These are phyloP conservation scores for Tetranychus truncatus DNA, from an alignment of 2,888 invertebrate genomes.

Conservation along the genomic window DNA sequence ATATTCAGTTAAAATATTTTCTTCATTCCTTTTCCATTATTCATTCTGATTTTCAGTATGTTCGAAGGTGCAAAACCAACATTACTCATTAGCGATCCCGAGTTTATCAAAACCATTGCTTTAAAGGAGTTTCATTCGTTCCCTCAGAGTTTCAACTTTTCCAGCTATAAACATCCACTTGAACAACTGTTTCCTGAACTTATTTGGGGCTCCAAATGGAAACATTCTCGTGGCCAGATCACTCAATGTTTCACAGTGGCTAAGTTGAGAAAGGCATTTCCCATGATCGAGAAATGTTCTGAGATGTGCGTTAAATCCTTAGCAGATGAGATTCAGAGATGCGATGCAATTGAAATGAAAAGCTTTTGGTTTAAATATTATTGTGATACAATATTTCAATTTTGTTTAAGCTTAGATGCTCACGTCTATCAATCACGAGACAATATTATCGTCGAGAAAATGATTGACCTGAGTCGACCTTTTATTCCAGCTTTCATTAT, in stretches of 20 bases:
- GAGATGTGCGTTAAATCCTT: background rate
- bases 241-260: background rate
- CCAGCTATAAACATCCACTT: background rate
- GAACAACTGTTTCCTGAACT: background rate
- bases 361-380: background rate
- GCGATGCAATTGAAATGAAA: background rate
- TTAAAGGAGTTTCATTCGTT: background rate
- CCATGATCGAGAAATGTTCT: background rate
- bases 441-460: background rate
- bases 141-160: background rate
- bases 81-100: background rate
- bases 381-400: slow-evolving; percentile 1
- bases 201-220: background rate
- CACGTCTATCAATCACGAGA: background rate
- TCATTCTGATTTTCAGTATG: background rate
- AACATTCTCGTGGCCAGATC: background rate
- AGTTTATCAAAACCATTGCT: background rate
- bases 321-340: background rate
- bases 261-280: background rate
- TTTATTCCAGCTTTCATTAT: background rate
- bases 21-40: no score
- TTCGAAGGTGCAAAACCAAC: background rate
- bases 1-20: no score
- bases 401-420: background rate
- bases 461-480: background rate